Conservation (phyloP, 2,888 invertebrate species). For the Terebella lapidaria region DNA sequence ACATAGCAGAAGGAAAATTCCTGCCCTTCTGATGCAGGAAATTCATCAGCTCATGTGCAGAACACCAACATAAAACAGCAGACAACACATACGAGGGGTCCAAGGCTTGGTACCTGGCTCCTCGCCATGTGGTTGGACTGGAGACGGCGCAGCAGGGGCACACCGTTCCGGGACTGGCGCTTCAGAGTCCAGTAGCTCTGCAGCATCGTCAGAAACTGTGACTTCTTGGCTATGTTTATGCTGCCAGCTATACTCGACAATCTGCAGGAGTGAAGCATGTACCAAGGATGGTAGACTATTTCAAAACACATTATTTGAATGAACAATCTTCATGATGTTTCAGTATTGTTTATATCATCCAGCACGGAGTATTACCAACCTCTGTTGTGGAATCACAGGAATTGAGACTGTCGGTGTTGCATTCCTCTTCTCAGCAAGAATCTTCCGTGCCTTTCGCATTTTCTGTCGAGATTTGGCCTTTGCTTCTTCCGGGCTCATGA, state of each 20-base stretch:
- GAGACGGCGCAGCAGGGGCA: slow-evolving; percentile 80
- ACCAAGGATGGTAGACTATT: too few relatives aligned
- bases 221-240: slow-evolving; percentile 67
- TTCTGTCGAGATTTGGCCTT: slow-evolving; percentile 62
- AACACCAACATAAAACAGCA: too few relatives aligned
- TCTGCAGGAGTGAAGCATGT: slow-evolving; percentile 51
- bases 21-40: too few relatives aligned
- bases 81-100: background rate
- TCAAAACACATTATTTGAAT: too few relatives aligned
- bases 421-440: slow-evolving; percentile 81
- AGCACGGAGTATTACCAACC: too few relatives aligned
- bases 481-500: slow-evolving; percentile 40
- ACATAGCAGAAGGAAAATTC: too few relatives aligned
- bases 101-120: slow-evolving; percentile 27
- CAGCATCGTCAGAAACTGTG: slow-evolving; percentile 80
- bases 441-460: slow-evolving; percentile 81
- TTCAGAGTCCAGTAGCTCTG: slow-evolving; percentile 97
- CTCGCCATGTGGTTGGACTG: slow-evolving; percentile 59
- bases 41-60: too few relatives aligned
- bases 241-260: slow-evolving; percentile 80
- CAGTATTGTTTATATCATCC: too few relatives aligned
- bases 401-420: slow-evolving; percentile 87
- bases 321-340: too few relatives aligned
- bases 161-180: slow-evolving; percentile 88
- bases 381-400: slow-evolving; percentile 70